These are phyloP conservation scores for Platycheirus albimanus DNA, from an alignment of 2,888 invertebrate species.

Conservation along the genomic window DNA sequence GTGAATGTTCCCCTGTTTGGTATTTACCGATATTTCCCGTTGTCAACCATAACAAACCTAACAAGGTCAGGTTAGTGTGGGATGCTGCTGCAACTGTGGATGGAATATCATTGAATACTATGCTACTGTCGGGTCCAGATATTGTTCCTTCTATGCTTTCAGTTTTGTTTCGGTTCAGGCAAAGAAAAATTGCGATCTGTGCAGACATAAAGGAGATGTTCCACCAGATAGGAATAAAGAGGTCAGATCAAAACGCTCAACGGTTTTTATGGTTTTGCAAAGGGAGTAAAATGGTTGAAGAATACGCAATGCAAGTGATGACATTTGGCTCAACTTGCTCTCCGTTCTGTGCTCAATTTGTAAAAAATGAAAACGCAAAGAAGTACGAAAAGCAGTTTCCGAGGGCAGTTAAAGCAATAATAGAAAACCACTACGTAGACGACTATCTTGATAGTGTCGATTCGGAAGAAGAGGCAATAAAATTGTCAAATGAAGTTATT, in stretches of 20 bases:
- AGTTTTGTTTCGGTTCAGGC: conserved; percentile 17
- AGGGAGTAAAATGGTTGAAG: background rate
- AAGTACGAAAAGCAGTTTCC: conserved; percentile 60
- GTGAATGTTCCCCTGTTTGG: background rate
- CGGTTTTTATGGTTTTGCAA: background rate
- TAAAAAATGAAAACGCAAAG: conserved; percentile 75
- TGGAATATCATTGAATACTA: conserved; percentile 10
- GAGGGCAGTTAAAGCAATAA: conserved; percentile 66
- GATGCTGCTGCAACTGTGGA: conserved; percentile 28
- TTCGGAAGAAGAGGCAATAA: conserved; percentile 59
- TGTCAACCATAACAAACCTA: conserved; percentile 18
- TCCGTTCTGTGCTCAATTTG: conserved; percentile 44
- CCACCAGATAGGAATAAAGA: background rate
- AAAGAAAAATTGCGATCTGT: conserved; percentile 5
- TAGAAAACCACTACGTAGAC: conserved; percentile 76
- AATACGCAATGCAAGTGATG: conserved; percentile 15
- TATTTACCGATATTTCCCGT: conserved; percentile 23
- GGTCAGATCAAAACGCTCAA: background rate
- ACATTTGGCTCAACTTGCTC: conserved; percentile 33
- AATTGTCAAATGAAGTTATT: conserved; percentile 31
- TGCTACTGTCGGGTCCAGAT: conserved; percentile 1
- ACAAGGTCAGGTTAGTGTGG: conserved; percentile 28
- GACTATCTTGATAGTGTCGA: conserved; percentile 75
- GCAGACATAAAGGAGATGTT: conserved; percentile 26
- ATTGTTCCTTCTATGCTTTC: conserved; percentile 16